Conservation (phyloP, 2,113 vertebrate species). For the Cacatua alba region DNA sequence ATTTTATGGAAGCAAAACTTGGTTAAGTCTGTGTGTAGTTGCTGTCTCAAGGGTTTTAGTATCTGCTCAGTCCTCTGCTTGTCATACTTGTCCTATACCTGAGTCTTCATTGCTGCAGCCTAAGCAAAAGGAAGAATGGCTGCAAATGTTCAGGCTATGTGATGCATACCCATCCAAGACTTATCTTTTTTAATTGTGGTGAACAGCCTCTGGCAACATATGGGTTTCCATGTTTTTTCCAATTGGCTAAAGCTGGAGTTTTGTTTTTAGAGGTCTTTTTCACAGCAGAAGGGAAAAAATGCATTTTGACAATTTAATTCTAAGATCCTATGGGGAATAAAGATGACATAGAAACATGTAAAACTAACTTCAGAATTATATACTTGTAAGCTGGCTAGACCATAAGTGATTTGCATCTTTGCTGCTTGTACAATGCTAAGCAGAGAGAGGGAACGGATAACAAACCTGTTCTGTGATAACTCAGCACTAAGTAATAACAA, state of each 20-base stretch:
- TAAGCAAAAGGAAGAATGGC: background rate
- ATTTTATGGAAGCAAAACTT: background rate
- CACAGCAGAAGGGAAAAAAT: background rate
- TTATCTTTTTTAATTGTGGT: background rate
- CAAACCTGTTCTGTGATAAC: background rate
- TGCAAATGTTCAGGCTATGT: background rate
- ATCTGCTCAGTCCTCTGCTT: background rate
- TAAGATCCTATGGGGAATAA: background rate
- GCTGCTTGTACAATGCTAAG: rapidly evolving
- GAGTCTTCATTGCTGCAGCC: background rate
- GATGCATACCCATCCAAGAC: rapidly evolving
- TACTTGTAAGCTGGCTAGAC: background rate
- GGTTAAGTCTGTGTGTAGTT: background rate
- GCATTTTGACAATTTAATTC: rapidly evolving
- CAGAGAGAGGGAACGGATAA: background rate
- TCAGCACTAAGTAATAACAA: background rate
- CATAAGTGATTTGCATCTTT: rapidly evolving
- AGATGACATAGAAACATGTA: background rate
- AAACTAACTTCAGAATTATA: background rate
- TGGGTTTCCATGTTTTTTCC: background rate
- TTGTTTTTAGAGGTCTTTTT: background rate
- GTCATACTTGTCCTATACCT: background rate
- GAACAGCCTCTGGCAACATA: background rate
- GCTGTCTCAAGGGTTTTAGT: background rate
- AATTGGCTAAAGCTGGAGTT: background rate